A percentile compares a stretch with the other conserved stretches of the same genome.
Conservation (phyloP, 2,797 vertebrate genomes). For the Ispidina lecontei region DNA sequence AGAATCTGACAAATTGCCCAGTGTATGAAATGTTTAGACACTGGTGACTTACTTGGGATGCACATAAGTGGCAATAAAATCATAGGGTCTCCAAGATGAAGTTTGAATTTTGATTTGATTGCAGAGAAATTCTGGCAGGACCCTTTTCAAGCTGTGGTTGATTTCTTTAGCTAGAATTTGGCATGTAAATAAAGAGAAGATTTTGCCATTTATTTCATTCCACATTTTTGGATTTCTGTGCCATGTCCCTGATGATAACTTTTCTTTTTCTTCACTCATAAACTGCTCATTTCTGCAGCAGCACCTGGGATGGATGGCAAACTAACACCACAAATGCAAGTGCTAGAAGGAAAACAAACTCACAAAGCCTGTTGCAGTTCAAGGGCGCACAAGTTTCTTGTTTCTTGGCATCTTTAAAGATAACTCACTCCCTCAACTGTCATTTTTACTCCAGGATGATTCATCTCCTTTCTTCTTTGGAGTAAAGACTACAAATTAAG, state of each 20-base stretch:
- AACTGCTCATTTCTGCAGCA: conserved; percentile 3
- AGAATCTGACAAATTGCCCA: conserved; percentile 55
- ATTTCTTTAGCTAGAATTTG: conserved; percentile 35
- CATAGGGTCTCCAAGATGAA: neutral
- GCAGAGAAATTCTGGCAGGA: conserved; percentile 15
- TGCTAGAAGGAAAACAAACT: neutral
- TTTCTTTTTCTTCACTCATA: neutral
- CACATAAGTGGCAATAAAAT: conserved; percentile 48
- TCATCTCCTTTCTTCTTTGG: neutral
- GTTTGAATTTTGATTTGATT: conserved; percentile 40
- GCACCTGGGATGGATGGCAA: neutral
- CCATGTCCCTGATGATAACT: neutral
- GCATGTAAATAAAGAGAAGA: conserved; percentile 10
- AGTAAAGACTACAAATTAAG: neutral
- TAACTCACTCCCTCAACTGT: neutral
- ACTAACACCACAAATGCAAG: neutral
- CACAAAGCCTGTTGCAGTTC: neutral
- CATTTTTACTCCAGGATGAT: neutral
- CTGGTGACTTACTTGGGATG: neutral
- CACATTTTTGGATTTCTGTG: neutral
- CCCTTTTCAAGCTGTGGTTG: neutral
- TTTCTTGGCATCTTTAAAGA: neutral
- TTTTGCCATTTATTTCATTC: neutral
- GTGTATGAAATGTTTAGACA: conserved; percentile 41
- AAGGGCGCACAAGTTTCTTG: neutral